These are phyloP conservation scores for Drepanosiphum platanoidis DNA, from an alignment of 2,888 invertebrate genomes.

Conservation along the genomic window DNA sequence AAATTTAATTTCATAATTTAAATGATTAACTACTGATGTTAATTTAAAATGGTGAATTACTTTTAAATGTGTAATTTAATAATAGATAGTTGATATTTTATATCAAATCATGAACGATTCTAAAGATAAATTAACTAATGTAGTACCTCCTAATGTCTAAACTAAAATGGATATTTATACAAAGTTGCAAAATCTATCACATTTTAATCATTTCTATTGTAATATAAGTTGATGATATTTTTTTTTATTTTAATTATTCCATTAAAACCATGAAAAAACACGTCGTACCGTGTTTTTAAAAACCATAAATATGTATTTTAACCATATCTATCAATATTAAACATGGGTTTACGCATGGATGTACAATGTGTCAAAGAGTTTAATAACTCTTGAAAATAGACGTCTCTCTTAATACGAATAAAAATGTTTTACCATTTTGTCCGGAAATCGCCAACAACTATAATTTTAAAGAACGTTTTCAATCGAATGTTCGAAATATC, in stretches of 20 bases:
- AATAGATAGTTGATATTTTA: too few species aligned
- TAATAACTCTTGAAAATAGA: background rate
- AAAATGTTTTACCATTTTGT: background rate
- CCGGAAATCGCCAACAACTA: constrained; percentile 24
- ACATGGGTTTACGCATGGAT: background rate
- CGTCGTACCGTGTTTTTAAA: background rate
- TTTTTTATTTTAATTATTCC: background rate
- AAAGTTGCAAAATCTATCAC: background rate
- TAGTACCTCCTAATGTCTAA: too few species aligned
- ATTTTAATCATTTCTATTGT: background rate
- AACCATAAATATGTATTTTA: background rate
- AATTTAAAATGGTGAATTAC: too few species aligned
- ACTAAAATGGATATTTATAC: background rate
- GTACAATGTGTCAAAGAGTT: constrained; percentile 1
- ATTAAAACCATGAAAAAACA: background rate
- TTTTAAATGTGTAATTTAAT: too few species aligned
- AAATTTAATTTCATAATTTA: too few species aligned
- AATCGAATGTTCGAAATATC: background rate
- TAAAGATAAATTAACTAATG: too few species aligned
- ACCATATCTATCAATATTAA: background rate
- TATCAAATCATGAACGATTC: too few species aligned
- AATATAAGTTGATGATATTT: background rate
- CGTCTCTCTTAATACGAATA: background rate
- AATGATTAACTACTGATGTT: too few species aligned
- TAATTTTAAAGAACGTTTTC: constrained; percentile 21